Evolutionary conservation across 2,797 vertebrate genomes (phyloP).

Genomic region (Tragopan temminckii): DNA sequence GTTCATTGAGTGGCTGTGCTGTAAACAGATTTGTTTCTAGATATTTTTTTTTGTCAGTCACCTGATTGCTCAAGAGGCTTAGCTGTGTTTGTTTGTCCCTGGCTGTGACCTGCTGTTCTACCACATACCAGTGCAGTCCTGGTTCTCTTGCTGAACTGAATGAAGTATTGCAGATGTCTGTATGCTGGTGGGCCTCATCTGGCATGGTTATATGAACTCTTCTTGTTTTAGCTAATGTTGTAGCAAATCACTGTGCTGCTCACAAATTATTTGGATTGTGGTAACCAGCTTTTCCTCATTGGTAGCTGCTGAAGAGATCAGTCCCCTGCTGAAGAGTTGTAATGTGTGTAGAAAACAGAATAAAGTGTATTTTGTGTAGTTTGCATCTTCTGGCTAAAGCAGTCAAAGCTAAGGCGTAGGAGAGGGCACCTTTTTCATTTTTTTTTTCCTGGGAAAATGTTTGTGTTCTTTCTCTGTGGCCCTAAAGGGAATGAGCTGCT

Average conservation of each 20-base stretch:
- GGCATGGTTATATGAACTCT: neutral
- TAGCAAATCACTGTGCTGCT: neutral
- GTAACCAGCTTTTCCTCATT: neutral
- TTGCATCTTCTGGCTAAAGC: neutral
- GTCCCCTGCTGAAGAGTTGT: neutral
- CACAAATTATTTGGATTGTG: neutral
- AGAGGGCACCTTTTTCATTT: neutral
- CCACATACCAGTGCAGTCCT: fast-evolving
- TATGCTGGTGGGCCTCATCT: neutral
- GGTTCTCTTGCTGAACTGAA: neutral
- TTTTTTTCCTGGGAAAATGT: neutral
- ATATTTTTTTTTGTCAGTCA: neutral
- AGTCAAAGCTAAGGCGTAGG: neutral
- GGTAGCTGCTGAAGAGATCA: neutral
- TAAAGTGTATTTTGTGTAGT: neutral
- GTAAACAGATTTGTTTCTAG: neutral
- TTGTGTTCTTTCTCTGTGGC: neutral
- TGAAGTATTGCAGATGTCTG: fast-evolving
- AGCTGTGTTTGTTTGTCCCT: neutral
- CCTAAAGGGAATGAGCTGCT: neutral
- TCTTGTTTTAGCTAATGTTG: neutral
- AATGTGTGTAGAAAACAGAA: neutral
- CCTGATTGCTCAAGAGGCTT: neutral
- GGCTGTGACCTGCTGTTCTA: neutral
- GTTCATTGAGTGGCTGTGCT: neutral